Evolutionary conservation across 30 jellyfish, hydroid and myxozoan species (phyloP).

Genomic region (Pelagia noctiluca): DNA sequence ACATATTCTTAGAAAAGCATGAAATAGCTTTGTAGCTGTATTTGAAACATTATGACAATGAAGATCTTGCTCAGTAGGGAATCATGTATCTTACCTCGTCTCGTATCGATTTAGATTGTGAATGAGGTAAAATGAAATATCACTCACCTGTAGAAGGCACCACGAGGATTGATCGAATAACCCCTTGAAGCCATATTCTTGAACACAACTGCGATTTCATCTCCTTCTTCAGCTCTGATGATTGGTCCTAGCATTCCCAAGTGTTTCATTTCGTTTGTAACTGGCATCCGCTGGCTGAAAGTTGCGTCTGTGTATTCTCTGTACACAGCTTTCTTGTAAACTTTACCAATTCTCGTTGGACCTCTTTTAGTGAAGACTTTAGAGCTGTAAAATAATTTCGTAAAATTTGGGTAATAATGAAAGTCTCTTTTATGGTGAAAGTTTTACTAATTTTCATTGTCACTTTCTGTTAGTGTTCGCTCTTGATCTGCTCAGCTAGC

Average conservation of each 20-base stretch:
- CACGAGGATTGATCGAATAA: constrained; percentile 74
- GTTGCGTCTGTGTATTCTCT: constrained; percentile 57
- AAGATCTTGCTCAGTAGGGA: too few species aligned
- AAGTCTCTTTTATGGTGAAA: background rate
- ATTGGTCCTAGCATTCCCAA: constrained; percentile 75
- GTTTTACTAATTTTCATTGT: background rate
- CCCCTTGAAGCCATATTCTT: constrained; percentile 75
- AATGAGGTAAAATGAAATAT: background rate
- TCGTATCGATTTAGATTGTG: too few species aligned
- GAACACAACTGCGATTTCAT: constrained; percentile 54
- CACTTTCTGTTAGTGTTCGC: background rate
- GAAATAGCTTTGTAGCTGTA: too few species aligned
- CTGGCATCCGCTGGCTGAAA: constrained; percentile 19
- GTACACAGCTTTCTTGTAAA: constrained; percentile 72
- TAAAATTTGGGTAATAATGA: too few species aligned
- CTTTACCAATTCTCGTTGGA: constrained; percentile 47
- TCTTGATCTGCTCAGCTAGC: background rate
- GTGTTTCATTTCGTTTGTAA: constrained; percentile 43
- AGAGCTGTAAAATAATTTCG: constrained; percentile 23
- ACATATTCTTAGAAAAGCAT: too few species aligned
- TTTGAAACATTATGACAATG: too few species aligned
- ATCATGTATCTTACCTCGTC: too few species aligned
- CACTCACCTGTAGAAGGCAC: constrained; percentile 60
- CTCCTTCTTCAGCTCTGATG: constrained; percentile 77
- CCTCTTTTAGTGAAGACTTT: constrained; percentile 45